phyloP scores from a whole-genome alignment of 2,113 vertebrate species.

The Rattus rattus region DNA sequence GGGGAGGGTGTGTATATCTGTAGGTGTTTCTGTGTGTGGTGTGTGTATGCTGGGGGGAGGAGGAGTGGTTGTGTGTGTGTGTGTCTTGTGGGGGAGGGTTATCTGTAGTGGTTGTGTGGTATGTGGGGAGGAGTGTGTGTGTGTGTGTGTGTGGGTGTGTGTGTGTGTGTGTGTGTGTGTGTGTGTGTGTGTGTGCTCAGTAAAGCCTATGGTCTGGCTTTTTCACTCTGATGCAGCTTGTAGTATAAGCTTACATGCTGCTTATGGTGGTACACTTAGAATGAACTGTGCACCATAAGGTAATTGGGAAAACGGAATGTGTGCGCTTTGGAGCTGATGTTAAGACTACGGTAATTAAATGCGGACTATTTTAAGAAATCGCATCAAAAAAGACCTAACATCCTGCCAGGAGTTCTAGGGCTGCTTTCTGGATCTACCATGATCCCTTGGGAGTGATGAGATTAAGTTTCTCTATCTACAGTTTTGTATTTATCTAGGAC shows the following conservation, averaged over 20 bases:
- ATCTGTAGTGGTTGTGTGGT: background rate
- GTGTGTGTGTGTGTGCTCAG: background rate
- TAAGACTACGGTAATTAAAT: conserved; percentile 36
- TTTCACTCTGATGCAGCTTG: background rate
- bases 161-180: background rate
- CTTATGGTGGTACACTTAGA: background rate
- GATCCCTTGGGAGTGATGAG: conserved; percentile 47
- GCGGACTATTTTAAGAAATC: conserved; percentile 60
- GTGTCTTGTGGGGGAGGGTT: too few species aligned
- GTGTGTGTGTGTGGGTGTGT: background rate
- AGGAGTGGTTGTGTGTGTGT: too few species aligned
- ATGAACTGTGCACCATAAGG: background rate
- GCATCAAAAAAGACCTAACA: conserved; percentile 61
- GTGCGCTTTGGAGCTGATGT: conserved; percentile 29
- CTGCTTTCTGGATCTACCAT: conserved; percentile 38
- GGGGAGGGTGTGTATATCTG: background rate
- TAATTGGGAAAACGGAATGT: background rate
- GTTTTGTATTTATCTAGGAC: conserved; percentile 67
- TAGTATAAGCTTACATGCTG: background rate
- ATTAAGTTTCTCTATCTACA: conserved; percentile 56
- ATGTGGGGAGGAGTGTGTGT: background rate
- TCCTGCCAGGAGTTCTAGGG: conserved; percentile 52
- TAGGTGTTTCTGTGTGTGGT: background rate
- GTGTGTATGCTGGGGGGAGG: too few species aligned
- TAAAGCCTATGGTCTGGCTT: background rate